Evolutionary conservation across 1,140 invertebrate genomes (phyloP).

Genomic region (Camponotus pennsylvanicus): DNA sequence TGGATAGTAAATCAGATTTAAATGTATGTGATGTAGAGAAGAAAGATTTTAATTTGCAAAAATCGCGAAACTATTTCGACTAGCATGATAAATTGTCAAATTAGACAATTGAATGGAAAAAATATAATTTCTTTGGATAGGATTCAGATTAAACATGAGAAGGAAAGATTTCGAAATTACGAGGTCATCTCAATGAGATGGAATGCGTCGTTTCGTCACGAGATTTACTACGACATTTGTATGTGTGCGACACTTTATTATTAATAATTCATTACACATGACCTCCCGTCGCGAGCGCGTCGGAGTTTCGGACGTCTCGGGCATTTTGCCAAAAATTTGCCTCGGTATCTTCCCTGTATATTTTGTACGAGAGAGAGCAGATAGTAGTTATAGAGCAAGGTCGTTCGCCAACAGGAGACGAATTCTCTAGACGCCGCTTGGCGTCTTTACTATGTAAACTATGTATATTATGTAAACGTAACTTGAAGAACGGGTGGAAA

Average conservation of each 20-base stretch:
- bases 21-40: not conserved
- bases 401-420: constrained; percentile 6
- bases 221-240: constrained; percentile 19
- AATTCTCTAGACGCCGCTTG: not conserved
- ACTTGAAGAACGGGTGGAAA: not conserved
- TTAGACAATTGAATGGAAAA: constrained; percentile 70
- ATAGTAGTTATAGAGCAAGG: constrained; percentile 23
- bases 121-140: not conserved
- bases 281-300: constrained; percentile 62
- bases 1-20: not conserved
- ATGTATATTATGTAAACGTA: not conserved
- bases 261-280: constrained; percentile 77
- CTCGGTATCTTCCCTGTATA: constrained; percentile 47
- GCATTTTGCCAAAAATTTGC: constrained; percentile 72
- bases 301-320: constrained; percentile 61
- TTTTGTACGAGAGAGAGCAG: constrained; percentile 26
- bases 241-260: constrained; percentile 66
- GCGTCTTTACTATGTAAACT: not conserved
- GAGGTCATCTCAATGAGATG: not conserved
- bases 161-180: not conserved
- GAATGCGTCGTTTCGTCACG: not conserved
- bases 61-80: not conserved
- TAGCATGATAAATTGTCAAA: too few relatives aligned
- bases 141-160: not conserved
- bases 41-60: not conserved